Evolutionary conservation across 2,113 vertebrate species (phyloP).

Genomic region (Helogale parvula): DNA sequence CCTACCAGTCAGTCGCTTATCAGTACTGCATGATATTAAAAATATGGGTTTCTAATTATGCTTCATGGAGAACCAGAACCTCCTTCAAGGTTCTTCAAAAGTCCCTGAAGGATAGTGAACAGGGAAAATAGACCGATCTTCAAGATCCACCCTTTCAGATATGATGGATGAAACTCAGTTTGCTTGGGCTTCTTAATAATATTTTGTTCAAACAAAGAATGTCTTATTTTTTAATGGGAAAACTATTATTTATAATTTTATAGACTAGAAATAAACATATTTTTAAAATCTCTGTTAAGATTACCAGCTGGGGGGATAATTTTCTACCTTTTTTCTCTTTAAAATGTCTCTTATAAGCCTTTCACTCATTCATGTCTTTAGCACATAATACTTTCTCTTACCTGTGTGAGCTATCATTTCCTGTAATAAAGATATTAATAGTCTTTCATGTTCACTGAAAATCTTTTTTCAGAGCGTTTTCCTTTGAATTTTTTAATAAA

Average conservation of each 20-base stretch:
- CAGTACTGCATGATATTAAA: not conserved
- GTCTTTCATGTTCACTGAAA: not conserved
- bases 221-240: not conserved
- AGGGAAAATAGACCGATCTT: not conserved
- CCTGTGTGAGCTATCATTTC: not conserved
- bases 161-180: not conserved
- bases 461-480: not conserved
- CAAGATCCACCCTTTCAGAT: not conserved
- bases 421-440: not conserved
- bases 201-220: not conserved
- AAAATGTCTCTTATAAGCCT: not conserved
- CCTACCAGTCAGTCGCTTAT: not conserved
- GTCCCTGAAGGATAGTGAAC: not conserved
- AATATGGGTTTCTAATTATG: not conserved
- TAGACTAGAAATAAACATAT: not conserved
- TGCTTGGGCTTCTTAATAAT: not conserved
- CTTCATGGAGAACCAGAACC: not conserved
- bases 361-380: not conserved
- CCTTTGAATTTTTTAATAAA: not conserved
- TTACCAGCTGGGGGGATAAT: not conserved
- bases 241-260: conserved; percentile 23
- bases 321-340: not conserved
- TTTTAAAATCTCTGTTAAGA: not conserved
- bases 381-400: not conserved
- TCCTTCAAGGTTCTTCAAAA: not conserved